Evolutionary conservation across 2,888 invertebrate species (phyloP).

Genomic region (Chloromyia formosa): DNA sequence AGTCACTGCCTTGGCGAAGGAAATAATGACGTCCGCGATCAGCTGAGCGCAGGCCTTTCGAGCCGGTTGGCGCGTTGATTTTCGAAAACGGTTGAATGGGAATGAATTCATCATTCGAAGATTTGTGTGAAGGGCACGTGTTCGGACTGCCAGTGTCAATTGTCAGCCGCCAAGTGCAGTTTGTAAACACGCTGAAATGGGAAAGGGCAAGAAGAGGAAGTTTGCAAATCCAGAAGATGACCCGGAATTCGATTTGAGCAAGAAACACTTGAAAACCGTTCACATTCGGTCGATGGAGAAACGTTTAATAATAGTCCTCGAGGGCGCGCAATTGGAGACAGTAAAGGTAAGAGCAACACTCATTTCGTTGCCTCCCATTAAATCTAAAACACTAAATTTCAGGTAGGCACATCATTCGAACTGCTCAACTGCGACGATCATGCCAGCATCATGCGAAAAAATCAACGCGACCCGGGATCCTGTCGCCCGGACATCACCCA

Average conservation of each 20-base stretch:
- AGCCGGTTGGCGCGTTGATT: no score
- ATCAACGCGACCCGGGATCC: constrained; percentile 84
- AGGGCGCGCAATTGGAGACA: constrained; percentile 94
- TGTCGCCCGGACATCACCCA: constrained; percentile 97
- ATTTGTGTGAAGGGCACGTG: no score
- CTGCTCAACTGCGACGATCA: constrained; percentile 96
- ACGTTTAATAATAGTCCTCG: constrained; percentile 90
- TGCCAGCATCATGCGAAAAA: constrained; percentile 81
- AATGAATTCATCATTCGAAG: no score
- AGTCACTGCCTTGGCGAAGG: no score
- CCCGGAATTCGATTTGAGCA: constrained; percentile 79
- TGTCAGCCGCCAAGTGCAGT: no score
- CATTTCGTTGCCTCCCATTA: not conserved
- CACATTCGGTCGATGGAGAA: constrained; percentile 87
- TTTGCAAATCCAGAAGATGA: constrained; percentile 68
- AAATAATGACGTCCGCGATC: no score
- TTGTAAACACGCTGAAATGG: constrained; percentile 39
- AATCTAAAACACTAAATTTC: constrained; percentile 52
- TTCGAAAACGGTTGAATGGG: no score
- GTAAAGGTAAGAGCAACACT: constrained; percentile 77
- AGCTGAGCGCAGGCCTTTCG: no score
- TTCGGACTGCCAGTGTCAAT: no score
- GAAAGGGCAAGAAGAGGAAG: constrained; percentile 58
- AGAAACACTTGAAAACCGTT: constrained; percentile 79
- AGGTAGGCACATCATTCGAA: constrained; percentile 90